Base-by-base conservation (phyloP, 2,888 invertebrate species). In the Argyra leucocephala region DNA sequence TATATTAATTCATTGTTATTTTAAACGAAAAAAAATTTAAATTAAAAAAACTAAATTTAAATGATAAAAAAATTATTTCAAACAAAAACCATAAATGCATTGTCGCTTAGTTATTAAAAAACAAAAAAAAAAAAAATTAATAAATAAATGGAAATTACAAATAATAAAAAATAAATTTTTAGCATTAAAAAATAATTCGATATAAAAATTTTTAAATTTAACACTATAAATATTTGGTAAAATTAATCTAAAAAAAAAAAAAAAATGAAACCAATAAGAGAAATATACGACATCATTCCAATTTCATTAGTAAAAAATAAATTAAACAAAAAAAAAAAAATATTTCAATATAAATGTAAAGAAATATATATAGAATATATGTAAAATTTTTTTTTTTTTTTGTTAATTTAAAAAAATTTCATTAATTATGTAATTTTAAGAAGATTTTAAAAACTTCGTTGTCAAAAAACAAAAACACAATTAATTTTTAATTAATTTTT, bases 221-320 rank as follows among this genome's bases (percentile, higher is more conserved):
- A 69, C 65, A 66, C 31, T 24, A 21, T 18, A 23, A 31, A 48
- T 48, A 48, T 48, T 48, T 15, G n/a, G n/a, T n/a, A 12, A 48
- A 48, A 62, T 26, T 65, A 12, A 61, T 57, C 37, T 36, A 37
- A n/a, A 26, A 62, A 23, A 26, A 62, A 57, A 66, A 31, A 63
- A 63, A 64, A 59, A 37, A 61, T 26, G 4, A 37, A 48, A 12
- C 18, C 2, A 48, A 23, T 36, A 60, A 66, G 63, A 23, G 26
- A 60, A 66, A 65, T 21, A 65, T 66, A 58, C 58, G 57, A 36
- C 60, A 64, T 61, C 63, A 61, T 64, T 67, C 66, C 65, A 61
- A 64, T 67, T 65, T 67, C 66, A 67, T 66, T 66, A 67, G 67
- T 23, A 61, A 68, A 66, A 64, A 23, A 26, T 60, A 48, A 60